Conservation (phyloP, 2,113 vertebrate species). For the Telmatochromis sp. region DNA sequence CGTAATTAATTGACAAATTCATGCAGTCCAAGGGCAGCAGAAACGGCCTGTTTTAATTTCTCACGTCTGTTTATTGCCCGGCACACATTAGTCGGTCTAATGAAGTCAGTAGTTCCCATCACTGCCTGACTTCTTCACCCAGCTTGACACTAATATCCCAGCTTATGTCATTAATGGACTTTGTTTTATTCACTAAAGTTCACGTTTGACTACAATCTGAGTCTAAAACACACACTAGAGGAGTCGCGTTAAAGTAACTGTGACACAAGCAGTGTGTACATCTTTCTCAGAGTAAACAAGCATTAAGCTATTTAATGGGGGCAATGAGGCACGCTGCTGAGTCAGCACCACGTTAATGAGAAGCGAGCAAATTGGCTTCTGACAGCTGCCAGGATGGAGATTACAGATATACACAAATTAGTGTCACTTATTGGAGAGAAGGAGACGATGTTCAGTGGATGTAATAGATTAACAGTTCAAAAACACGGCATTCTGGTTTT, state of each 20-base stretch:
- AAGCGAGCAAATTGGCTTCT: conserved; percentile 15
- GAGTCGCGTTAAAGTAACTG: conserved; percentile 20
- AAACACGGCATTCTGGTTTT: not conserved
- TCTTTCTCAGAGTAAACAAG: conserved; percentile 47
- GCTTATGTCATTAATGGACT: not conserved
- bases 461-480: not conserved
- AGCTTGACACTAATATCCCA: conserved; percentile 1
- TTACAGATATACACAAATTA: not conserved
- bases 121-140: not conserved
- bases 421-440: not conserved
- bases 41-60: not conserved
- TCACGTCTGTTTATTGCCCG: not conserved
- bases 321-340: conserved; percentile 39
- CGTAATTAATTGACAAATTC: not conserved
- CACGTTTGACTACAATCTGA: not conserved
- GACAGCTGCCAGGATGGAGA: conserved; percentile 18
- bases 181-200: not conserved
- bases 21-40: fast-evolving
- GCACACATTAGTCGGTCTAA: not conserved
- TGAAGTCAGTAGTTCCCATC: not conserved
- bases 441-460: not conserved
- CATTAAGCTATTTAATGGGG: conserved; percentile 42
- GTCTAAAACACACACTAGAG: not conserved
- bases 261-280: conserved; percentile 25
- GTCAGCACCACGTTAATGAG: conserved; percentile 29